These are phyloP conservation scores for Chaetodon trifascialis DNA, from an alignment of 2,113 vertebrate species.

Conservation along the genomic window DNA sequence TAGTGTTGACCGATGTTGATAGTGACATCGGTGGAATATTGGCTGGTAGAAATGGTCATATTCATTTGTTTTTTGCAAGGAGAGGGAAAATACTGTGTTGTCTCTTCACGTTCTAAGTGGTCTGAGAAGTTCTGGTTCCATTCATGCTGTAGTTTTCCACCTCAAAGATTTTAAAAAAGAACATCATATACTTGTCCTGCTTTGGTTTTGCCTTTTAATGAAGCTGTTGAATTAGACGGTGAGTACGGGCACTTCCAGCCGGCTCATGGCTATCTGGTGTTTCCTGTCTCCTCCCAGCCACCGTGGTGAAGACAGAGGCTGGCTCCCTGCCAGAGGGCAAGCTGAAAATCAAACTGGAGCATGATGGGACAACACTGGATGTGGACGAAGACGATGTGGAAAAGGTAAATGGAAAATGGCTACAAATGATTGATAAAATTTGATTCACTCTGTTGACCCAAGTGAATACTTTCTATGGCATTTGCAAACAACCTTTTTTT, in stretches of 20 bases:
- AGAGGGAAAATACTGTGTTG: neutral
- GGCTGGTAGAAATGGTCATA: neutral
- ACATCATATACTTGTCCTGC: neutral
- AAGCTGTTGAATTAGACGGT: neutral
- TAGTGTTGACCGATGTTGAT: too few relatives aligned
- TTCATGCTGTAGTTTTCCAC: neutral
- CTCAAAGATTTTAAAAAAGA: neutral
- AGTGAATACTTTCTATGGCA: too few relatives aligned
- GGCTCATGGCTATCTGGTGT: neutral
- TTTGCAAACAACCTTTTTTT: too few relatives aligned
- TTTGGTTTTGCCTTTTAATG: neutral
- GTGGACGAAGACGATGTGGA: slow-evolving; percentile 97
- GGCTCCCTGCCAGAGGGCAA: slow-evolving; percentile 91
- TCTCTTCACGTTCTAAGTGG: neutral
- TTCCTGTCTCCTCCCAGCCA: slow-evolving; percentile 81
- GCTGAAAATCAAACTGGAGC: slow-evolving; percentile 93
- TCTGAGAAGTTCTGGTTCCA: neutral
- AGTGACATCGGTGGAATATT: neutral
- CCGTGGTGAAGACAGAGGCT: slow-evolving; percentile 87
- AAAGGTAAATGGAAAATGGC: slow-evolving; percentile 85
- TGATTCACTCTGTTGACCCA: too few relatives aligned
- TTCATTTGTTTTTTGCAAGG: too few relatives aligned
- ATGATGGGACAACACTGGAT: slow-evolving; percentile 91
- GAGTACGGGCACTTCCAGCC: neutral
- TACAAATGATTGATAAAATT: neutral